Percentiles rank a stretch among this genome's conserved stretches.
These are phyloP conservation scores for Grantiella picta DNA, from an alignment of 2,113 vertebrate genomes.

Conservation along the genomic window DNA sequence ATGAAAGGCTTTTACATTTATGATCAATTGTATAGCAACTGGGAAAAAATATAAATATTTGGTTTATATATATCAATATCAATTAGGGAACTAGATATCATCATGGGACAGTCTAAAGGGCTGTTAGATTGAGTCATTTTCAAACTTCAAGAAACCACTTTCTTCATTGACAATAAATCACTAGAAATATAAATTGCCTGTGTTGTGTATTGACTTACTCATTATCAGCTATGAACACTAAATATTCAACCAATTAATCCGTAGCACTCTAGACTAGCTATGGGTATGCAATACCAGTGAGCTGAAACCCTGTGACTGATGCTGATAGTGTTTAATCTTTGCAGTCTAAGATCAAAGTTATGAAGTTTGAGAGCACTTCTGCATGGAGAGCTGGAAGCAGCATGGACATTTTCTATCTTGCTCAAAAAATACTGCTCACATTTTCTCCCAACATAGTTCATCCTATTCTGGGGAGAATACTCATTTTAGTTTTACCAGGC, in stretches of 20 bases:
- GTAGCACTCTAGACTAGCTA: background rate
- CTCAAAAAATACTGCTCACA: rapidly evolving
- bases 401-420: background rate
- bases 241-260: background rate
- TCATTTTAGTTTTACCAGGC: background rate
- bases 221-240: background rate
- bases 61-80: background rate
- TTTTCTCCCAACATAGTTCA: background rate
- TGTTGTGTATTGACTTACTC: background rate
- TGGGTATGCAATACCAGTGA: background rate
- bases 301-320: background rate
- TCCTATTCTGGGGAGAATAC: rapidly evolving
- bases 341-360: background rate
- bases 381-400: background rate
- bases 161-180: background rate
- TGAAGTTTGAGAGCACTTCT: background rate
- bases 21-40: rapidly evolving
- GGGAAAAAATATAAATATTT: background rate
- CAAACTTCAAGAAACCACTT: background rate
- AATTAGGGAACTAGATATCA: background rate
- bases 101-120: background rate
- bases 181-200: background rate
- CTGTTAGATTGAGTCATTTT: background rate
- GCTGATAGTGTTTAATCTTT: background rate
- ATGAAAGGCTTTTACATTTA: background rate